A percentile compares a stretch with the other conserved stretches of the same genome.
Conservation (phyloP, 1,140 invertebrate species). For the Micrasema longulum region DNA sequence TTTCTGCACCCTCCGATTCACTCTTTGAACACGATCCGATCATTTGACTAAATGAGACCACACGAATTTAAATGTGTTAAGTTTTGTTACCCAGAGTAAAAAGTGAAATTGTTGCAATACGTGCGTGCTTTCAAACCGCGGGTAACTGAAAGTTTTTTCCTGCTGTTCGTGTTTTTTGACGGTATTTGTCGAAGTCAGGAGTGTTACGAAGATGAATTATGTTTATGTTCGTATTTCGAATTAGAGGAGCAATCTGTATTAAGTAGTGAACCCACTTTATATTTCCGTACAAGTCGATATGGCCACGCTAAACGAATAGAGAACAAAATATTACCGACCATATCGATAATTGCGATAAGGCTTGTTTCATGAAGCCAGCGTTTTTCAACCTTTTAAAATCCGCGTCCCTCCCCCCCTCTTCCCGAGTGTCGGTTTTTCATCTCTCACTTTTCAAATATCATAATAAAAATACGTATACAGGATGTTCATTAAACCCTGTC, state of each 20-base stretch:
- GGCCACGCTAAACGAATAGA: not conserved
- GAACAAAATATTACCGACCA: slow-evolving; percentile 1
- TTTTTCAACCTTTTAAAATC: too few relatives aligned
- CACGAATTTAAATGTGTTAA: not conserved
- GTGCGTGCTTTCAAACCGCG: not conserved
- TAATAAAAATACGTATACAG: too few relatives aligned
- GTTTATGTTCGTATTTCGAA: not conserved
- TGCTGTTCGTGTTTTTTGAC: not conserved
- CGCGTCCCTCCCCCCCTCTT: too few relatives aligned
- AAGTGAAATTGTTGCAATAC: not conserved
- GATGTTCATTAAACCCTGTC: too few relatives aligned
- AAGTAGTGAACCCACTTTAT: slow-evolving; percentile 9
- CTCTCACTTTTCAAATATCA: too few relatives aligned
- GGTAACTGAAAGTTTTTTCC: not conserved
- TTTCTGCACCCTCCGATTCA: not conserved
- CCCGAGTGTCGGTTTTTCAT: too few relatives aligned
- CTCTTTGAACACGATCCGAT: slow-evolving; percentile 28
- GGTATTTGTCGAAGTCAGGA: not conserved
- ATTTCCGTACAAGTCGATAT: not conserved
- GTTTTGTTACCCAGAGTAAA: not conserved
- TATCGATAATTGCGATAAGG: too few relatives aligned
- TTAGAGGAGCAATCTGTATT: too few relatives aligned
- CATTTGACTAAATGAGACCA: slow-evolving; percentile 5
- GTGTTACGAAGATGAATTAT: not conserved
- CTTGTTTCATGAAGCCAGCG: too few relatives aligned